A percentile compares a stretch with the other conserved stretches of the same genome.
Evolutionary conservation across 2,888 invertebrate genomes (phyloP).

Genomic region (Eupithecia subfuscata): DNA sequence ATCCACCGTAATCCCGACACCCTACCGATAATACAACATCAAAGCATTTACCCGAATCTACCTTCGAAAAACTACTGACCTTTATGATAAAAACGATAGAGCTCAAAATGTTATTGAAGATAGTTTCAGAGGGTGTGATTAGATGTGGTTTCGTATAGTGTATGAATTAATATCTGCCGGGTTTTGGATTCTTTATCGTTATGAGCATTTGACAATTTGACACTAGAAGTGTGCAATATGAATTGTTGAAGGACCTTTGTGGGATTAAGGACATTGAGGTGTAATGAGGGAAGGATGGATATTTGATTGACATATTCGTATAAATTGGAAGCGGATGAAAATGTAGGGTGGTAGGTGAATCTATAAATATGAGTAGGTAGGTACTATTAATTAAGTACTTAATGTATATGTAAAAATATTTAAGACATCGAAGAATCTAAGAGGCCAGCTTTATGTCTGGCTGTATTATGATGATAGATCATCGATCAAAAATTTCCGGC

Average conservation of each 20-base stretch:
- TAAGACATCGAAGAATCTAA: no score
- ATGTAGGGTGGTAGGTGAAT: not conserved
- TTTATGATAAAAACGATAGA: constrained; percentile 12
- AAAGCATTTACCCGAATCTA: constrained; percentile 54
- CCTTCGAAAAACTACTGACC: constrained; percentile 5
- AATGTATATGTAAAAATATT: no score
- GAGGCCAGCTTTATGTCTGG: no score
- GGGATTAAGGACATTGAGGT: constrained; percentile 54
- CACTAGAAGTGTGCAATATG: constrained; percentile 72
- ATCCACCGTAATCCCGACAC: constrained; percentile 58
- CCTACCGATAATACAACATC: constrained; percentile 69
- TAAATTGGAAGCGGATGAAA: not conserved
- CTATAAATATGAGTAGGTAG: no score
- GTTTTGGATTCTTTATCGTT: constrained; percentile 61
- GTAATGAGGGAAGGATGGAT: constrained; percentile 27
- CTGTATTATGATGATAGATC: no score
- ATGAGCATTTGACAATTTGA: constrained; percentile 75
- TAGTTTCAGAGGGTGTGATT: not conserved
- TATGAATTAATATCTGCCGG: constrained; percentile 74
- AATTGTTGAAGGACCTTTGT: constrained; percentile 61
- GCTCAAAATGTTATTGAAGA: constrained; percentile 20
- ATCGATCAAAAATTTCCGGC: no score
- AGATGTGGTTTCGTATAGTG: constrained; percentile 44
- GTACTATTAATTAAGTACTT: no score
- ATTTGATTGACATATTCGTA: constrained; percentile 20